phyloP scores from a whole-genome alignment of 2,888 invertebrate genomes.

The Euplexia lucipara region DNA sequence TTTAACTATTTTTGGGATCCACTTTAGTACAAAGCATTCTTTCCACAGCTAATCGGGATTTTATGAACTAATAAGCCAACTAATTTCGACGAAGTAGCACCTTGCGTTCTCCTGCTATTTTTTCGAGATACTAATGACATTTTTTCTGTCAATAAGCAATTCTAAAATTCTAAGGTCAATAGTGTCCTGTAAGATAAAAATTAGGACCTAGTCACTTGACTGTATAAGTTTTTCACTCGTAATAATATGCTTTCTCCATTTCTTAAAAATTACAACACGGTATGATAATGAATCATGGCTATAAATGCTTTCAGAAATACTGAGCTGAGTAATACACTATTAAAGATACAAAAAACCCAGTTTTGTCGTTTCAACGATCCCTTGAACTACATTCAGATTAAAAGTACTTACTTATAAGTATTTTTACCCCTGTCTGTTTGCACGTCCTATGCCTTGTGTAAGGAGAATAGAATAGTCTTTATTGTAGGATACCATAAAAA shows the following conservation, averaged over 20 bases:
- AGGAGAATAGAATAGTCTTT: too few relatives aligned
- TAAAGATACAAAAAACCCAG: slow-evolving; percentile 26
- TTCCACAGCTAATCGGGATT: neutral
- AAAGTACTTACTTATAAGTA: too few relatives aligned
- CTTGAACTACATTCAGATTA: slow-evolving; percentile 24
- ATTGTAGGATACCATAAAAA: too few relatives aligned
- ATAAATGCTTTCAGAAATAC: slow-evolving; percentile 30
- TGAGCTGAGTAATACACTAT: slow-evolving; percentile 10
- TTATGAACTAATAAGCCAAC: too few relatives aligned
- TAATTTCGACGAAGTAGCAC: neutral
- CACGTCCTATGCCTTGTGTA: neutral
- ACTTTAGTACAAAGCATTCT: neutral
- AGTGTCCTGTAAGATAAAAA: neutral
- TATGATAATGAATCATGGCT: slow-evolving; percentile 37
- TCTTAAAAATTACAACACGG: slow-evolving; percentile 19
- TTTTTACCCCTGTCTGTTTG: neutral
- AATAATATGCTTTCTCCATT: too few relatives aligned
- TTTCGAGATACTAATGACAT: neutral
- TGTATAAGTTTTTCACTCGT: neutral
- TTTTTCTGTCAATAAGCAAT: neutral
- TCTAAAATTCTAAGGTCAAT: neutral
- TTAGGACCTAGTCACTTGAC: neutral
- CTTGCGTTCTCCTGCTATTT: neutral
- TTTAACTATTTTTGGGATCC: neutral
- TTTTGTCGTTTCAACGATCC: slow-evolving; percentile 20